Conservation (phyloP, 2,113 vertebrate species). For the Melanerpes aurifrons region DNA sequence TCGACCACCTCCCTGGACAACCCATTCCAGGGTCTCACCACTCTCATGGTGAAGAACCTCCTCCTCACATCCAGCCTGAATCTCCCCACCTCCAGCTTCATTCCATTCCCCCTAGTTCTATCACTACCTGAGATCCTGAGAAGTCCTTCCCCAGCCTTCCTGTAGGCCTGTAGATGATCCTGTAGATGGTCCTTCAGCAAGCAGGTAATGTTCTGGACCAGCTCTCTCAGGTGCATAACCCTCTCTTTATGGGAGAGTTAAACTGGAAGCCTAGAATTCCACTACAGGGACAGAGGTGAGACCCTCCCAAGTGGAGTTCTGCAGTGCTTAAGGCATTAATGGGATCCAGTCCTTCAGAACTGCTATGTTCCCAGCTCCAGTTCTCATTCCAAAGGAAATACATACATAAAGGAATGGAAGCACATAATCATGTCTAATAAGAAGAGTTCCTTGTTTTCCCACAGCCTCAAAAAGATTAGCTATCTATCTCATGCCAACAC, state of each 20-base stretch:
- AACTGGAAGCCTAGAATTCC: neutral
- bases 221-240: neutral
- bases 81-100: too few relatives aligned
- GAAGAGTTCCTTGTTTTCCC: neutral
- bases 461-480: neutral
- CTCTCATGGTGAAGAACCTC: too few relatives aligned
- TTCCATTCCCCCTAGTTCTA: too few relatives aligned
- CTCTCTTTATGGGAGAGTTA: neutral
- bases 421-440: neutral
- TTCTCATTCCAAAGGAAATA: neutral
- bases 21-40: too few relatives aligned
- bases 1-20: too few relatives aligned
- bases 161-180: too few relatives aligned
- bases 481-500: slow-evolving; percentile 27
- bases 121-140: too few relatives aligned
- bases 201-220: neutral
- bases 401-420: neutral
- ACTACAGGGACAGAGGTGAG: neutral
- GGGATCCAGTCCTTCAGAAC: neutral
- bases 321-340: neutral
- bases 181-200: neutral
- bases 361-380: neutral
- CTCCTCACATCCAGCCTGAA: too few relatives aligned
- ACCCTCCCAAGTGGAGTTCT: neutral
- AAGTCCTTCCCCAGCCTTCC: too few relatives aligned